phyloP scores from a whole-genome alignment of 2,113 vertebrate genomes.

The Crotalus horridus region DNA sequence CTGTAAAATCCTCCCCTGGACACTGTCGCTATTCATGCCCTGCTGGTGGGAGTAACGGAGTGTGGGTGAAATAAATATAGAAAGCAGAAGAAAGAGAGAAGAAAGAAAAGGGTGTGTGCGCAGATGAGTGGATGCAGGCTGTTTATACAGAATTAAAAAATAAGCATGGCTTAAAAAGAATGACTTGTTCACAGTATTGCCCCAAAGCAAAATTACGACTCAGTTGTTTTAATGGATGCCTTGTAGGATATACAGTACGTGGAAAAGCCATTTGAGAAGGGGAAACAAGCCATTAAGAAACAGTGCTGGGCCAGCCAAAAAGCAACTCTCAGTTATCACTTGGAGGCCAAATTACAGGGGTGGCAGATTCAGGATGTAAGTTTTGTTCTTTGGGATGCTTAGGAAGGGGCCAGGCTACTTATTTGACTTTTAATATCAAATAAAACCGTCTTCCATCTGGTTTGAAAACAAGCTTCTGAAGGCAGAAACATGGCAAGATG shows the following conservation, averaged over 20 bases:
- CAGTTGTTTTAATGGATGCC: slow-evolving; percentile 52
- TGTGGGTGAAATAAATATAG: slow-evolving; percentile 10
- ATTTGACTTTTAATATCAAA: background rate
- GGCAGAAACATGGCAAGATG: background rate
- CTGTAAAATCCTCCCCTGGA: slow-evolving; percentile 40
- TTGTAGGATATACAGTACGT: slow-evolving; percentile 21
- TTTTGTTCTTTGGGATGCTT: slow-evolving; percentile 13
- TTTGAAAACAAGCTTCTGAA: background rate
- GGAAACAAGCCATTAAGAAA: slow-evolving; percentile 1
- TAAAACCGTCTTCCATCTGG: background rate
- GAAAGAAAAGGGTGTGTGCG: background rate
- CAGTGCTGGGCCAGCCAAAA: background rate
- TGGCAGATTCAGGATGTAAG: slow-evolving; percentile 45
- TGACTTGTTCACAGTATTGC: slow-evolving; percentile 31
- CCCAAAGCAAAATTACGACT: slow-evolving; percentile 44
- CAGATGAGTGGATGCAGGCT: background rate
- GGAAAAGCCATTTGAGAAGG: slow-evolving; percentile 50
- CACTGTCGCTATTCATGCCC: slow-evolving; percentile 69
- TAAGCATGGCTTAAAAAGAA: slow-evolving; percentile 43
- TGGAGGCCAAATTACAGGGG: slow-evolving; percentile 44
- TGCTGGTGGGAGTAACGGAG: slow-evolving; percentile 26
- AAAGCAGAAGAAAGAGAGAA: background rate
- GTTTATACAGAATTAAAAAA: background rate
- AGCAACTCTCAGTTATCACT: slow-evolving; percentile 47
- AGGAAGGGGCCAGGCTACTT: background rate